A percentile compares a stretch with the other conserved stretches of the same genome.
phyloP scores from a whole-genome alignment of 1,140 invertebrate species.

The Zeugodacus cucurbitae region DNA sequence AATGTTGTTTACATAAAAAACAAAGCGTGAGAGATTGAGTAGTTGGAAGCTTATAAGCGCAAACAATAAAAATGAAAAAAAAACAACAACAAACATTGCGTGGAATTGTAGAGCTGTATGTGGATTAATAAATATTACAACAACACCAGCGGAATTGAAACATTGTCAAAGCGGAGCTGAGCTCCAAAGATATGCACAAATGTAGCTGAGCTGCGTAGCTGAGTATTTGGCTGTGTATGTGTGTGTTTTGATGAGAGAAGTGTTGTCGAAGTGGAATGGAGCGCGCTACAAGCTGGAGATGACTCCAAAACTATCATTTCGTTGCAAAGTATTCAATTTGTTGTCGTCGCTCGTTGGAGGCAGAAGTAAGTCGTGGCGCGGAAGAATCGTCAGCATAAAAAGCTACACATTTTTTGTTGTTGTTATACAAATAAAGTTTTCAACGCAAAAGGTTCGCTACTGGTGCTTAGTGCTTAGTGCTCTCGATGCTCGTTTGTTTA shows the following conservation, averaged over 20 bases:
- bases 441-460: background rate
- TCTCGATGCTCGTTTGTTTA: background rate
- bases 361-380: constrained; percentile 20
- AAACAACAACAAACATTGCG: background rate
- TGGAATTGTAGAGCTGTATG: background rate
- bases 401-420: background rate
- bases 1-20: background rate
- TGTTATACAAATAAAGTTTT: background rate
- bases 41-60: background rate
- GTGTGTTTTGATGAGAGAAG: background rate
- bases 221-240: background rate
- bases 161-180: constrained; percentile 1
- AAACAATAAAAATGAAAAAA: background rate
- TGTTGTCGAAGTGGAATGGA: background rate
- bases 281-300: constrained; percentile 10
- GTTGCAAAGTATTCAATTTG: constrained; percentile 11
- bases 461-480: background rate
- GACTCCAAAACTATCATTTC: constrained; percentile 30
- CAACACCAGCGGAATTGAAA: constrained; percentile 20
- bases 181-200: constrained; percentile 1
- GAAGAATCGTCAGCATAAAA: constrained; percentile 10
- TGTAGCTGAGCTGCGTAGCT: background rate
- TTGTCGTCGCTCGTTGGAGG: constrained; percentile 14
- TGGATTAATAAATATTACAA: background rate
- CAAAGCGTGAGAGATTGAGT: background rate